Evolutionary conservation across 2,113 vertebrate genomes (phyloP).

Genomic region (Hymenochirus boettgeri): DNA sequence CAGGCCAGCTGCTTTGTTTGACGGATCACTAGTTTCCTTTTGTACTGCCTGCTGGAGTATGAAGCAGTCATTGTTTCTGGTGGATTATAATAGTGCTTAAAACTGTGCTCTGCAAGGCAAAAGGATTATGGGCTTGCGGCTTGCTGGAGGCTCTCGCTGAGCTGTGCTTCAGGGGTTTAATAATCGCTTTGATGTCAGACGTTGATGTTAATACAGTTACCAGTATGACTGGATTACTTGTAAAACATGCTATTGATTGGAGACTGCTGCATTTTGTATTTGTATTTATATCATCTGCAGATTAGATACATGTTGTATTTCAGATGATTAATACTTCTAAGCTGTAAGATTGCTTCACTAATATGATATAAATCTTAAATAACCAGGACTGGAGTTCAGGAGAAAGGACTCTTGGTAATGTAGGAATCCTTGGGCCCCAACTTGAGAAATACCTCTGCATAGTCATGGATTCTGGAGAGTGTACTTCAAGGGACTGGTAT

Average conservation of each 20-base stretch:
- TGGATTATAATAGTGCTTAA: constrained; percentile 42
- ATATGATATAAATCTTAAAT: too few species aligned
- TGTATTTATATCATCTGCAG: too few species aligned
- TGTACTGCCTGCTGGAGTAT: constrained; percentile 31
- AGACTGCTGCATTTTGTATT: constrained; percentile 1
- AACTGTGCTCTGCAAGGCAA: constrained; percentile 32
- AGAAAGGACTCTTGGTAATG: too few species aligned
- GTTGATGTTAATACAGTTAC: constrained; percentile 43
- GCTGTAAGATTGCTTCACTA: too few species aligned
- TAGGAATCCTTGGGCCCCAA: too few species aligned
- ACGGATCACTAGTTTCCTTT: constrained; percentile 37
- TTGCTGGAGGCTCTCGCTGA: constrained; percentile 36
- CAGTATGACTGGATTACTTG: constrained; percentile 40
- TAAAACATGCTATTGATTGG: constrained; percentile 39
- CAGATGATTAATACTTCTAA: too few species aligned
- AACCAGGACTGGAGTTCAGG: too few species aligned
- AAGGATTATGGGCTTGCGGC: constrained; percentile 37
- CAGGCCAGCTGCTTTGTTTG: constrained; percentile 40
- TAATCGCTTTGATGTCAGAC: constrained; percentile 42
- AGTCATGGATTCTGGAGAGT: too few species aligned
- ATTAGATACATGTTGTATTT: too few species aligned
- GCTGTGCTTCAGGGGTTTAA: constrained; percentile 36
- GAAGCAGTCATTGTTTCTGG: constrained; percentile 43
- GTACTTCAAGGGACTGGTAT: too few species aligned
- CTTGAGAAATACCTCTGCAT: too few species aligned